Conservation (phyloP, 2,797 vertebrate genomes). For the Poecile montanus region DNA sequence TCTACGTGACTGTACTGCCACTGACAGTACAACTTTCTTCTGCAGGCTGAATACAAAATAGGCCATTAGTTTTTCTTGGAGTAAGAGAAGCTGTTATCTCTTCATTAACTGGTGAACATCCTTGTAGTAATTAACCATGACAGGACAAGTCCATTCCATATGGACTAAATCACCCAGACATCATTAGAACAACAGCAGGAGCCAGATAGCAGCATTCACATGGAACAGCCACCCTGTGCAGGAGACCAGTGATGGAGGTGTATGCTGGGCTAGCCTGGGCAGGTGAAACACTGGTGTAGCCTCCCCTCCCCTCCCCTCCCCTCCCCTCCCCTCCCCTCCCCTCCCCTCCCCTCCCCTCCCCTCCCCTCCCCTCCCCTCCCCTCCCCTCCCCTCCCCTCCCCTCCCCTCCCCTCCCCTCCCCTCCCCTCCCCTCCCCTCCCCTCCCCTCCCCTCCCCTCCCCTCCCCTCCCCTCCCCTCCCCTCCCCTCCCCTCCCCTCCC, state of each 20-base stretch:
- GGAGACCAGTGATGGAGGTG: neutral
- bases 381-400: neutral
- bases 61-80: neutral
- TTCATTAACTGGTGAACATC: slow-evolving; percentile 43
- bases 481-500: neutral
- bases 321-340: neutral
- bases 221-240: neutral
- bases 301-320: neutral
- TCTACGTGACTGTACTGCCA: neutral
- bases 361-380: neutral
- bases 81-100: slow-evolving; percentile 10
- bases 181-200: neutral
- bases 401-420: neutral
- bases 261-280: neutral
- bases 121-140: slow-evolving; percentile 48
- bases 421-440: neutral
- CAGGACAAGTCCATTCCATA: slow-evolving; percentile 33
- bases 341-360: neutral
- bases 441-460: neutral
- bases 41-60: slow-evolving; percentile 16
- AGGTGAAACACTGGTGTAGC: neutral
- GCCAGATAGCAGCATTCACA: neutral
- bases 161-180: slow-evolving; percentile 16
- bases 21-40: neutral
- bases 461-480: neutral